Evolutionary conservation across 1,140 invertebrate species (phyloP).

Genomic region (Drosophila kurseongensis): DNA sequence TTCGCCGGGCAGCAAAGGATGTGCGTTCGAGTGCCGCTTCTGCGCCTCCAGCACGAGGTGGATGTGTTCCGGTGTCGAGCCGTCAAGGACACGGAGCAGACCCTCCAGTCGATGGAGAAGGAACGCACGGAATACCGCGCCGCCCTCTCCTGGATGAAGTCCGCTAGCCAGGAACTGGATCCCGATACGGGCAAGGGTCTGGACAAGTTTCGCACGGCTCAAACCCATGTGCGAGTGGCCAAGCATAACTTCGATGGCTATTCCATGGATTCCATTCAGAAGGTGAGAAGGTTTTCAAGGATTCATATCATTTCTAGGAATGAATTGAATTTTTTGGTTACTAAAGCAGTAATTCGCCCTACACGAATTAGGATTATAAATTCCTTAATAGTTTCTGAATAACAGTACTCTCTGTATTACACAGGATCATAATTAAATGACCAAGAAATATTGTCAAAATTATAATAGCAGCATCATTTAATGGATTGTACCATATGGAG

Average conservation of each 20-base stretch:
- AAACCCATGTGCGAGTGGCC: conserved; percentile 89
- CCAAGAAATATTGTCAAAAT: too few species aligned
- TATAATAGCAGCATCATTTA: too few species aligned
- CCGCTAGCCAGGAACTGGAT: conserved; percentile 97
- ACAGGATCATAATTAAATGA: background rate
- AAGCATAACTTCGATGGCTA: conserved; percentile 97
- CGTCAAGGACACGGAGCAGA: conserved; percentile 96
- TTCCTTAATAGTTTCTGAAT: too few species aligned
- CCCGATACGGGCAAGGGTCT: conserved; percentile 98
- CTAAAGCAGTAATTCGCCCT: too few species aligned
- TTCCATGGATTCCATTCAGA: conserved; percentile 98
- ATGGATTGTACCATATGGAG: too few species aligned
- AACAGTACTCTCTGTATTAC: too few species aligned
- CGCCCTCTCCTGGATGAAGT: conserved; percentile 99
- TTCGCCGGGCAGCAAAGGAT: conserved; percentile 98
- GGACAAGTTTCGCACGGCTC: conserved; percentile 97
- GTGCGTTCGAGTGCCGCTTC: conserved; percentile 92
- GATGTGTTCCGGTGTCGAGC: conserved; percentile 98
- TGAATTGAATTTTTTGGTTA: too few species aligned
- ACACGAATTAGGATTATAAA: too few species aligned
- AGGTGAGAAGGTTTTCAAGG: conserved; percentile 86
- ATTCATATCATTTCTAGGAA: too few species aligned
- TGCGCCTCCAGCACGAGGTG: conserved; percentile 97
- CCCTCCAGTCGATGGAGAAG: conserved; percentile 93
- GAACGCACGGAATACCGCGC: conserved; percentile 98